A percentile compares a stretch with the other conserved stretches of the same genome.
Conservation (phyloP, 2,797 vertebrate genomes). For the Tragopan temminckii region DNA sequence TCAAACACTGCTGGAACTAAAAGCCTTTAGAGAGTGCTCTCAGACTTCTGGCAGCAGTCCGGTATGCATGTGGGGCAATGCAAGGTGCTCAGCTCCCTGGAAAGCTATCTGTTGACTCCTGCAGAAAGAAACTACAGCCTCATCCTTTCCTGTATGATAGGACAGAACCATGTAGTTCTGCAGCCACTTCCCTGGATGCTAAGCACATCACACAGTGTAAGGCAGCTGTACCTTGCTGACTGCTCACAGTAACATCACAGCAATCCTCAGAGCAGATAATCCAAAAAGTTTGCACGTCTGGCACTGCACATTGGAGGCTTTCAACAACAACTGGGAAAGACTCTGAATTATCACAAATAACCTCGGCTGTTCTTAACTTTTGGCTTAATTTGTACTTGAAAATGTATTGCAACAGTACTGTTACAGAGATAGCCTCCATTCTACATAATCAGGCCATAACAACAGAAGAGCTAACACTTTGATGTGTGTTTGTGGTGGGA, state of each 20-base stretch:
- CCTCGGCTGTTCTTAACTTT: conserved; percentile 42
- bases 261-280: conserved; percentile 29
- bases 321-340: conserved; percentile 34
- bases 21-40: not conserved
- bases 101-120: not conserved
- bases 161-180: not conserved
- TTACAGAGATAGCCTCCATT: conserved; percentile 60
- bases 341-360: conserved; percentile 58
- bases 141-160: not conserved
- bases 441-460: conserved; percentile 66
- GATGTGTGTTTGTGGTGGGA: conserved; percentile 68
- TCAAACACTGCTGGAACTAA: not conserved
- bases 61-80: not conserved
- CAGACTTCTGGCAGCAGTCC: not conserved
- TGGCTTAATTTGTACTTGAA: conserved; percentile 73
- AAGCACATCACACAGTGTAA: not conserved
- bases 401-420: conserved; percentile 50
- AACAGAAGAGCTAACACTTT: conserved; percentile 62
- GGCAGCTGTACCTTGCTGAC: not conserved
- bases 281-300: not conserved
- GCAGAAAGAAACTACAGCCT: not conserved
- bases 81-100: not conserved
- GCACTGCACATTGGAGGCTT: conserved; percentile 3
- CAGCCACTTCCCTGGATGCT: not conserved
- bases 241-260: not conserved